Percentiles rank a stretch among this genome's conserved stretches.
Conservation (phyloP, 2,797 vertebrate genomes). For the Sarcophilus harrisii region DNA sequence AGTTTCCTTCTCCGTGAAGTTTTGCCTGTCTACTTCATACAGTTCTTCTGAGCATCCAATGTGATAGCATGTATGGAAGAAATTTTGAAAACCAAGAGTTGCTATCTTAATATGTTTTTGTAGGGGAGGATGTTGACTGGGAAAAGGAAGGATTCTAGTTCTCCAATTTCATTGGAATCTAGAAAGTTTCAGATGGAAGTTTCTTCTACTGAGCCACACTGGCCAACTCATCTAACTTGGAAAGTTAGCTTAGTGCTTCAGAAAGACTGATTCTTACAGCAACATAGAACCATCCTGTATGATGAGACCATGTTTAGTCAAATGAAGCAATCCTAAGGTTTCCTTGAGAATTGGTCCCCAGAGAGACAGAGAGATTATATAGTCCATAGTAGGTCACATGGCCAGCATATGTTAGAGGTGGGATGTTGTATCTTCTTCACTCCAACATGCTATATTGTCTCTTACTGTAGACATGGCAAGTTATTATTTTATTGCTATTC, state of each 20-base stretch:
- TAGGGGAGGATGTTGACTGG: neutral
- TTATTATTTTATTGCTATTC: neutral
- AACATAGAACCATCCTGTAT: neutral
- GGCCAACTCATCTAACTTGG: neutral
- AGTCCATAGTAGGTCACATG: neutral
- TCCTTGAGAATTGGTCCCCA: neutral
- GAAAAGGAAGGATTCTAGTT: neutral
- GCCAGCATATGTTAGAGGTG: neutral
- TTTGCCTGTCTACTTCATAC: constrained; percentile 13
- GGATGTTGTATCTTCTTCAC: no score
- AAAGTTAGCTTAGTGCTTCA: neutral
- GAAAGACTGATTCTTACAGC: neutral
- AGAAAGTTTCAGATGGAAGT: neutral
- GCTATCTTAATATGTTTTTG: neutral
- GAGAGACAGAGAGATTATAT: neutral
- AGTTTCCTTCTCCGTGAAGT: constrained; percentile 30
- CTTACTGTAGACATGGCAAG: neutral
- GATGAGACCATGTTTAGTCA: neutral
- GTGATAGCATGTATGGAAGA: neutral
- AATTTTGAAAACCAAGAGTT: constrained; percentile 32
- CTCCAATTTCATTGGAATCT: neutral
- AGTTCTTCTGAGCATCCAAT: neutral
- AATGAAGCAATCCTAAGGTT: neutral
- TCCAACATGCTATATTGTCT: neutral
- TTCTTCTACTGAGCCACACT: neutral